A percentile compares a stretch with the other conserved stretches of the same genome.
These are phyloP conservation scores for Mimas tiliae DNA, from an alignment of 2,888 invertebrate genomes.

Conservation along the genomic window DNA sequence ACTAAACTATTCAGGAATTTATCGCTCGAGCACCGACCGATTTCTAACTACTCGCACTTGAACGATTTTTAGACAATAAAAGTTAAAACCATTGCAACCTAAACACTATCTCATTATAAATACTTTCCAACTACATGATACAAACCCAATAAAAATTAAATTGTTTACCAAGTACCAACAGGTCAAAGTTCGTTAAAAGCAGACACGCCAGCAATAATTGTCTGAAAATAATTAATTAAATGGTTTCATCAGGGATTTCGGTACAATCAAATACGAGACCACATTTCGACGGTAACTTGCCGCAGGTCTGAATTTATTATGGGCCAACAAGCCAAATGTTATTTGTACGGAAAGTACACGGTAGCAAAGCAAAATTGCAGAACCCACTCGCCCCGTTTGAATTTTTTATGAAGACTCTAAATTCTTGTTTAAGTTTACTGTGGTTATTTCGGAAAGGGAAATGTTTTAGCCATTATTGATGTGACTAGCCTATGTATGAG, in stretches of 20 bases:
- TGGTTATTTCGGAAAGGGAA: not conserved
- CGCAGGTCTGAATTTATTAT: not conserved
- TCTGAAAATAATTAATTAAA: constrained; percentile 1
- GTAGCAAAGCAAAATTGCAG: not conserved
- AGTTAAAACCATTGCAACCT: too few species aligned
- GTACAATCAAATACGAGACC: constrained; percentile 7
- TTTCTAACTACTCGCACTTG: too few species aligned
- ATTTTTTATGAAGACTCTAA: constrained; percentile 16
- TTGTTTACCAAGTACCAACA: not conserved
- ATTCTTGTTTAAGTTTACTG: constrained; percentile 14
- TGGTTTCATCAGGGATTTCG: not conserved
- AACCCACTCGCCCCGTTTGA: not conserved
- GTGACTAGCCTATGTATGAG: not conserved
- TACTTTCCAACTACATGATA: too few species aligned
- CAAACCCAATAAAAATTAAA: too few species aligned
- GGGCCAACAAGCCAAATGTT: constrained; percentile 5
- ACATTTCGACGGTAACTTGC: constrained; percentile 1
- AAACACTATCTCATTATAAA: too few species aligned
- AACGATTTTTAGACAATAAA: too few species aligned
- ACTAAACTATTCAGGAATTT: too few species aligned
- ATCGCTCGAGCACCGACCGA: too few species aligned
- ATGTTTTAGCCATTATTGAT: not conserved
- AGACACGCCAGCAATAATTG: not conserved
- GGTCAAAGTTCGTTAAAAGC: not conserved
- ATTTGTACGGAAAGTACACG: constrained; percentile 1